These are phyloP conservation scores for Aeoliscus strigatus DNA, from an alignment of 2,797 vertebrate genomes.

Conservation along the genomic window DNA sequence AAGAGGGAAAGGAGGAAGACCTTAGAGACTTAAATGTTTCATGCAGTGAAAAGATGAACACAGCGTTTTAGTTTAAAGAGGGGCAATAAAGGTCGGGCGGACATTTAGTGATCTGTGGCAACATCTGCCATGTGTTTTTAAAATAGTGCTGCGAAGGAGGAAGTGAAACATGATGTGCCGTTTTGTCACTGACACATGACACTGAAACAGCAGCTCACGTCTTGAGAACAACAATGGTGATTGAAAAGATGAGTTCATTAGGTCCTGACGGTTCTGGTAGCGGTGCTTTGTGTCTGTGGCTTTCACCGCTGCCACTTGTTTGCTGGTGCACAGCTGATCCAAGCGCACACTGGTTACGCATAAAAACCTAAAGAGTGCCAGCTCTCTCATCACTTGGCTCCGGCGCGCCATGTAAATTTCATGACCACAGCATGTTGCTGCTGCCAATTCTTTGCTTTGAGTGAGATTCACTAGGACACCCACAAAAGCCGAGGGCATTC, in stretches of 20 bases:
- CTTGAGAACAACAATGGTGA: conserved; percentile 12
- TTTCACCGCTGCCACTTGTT: conserved; percentile 50
- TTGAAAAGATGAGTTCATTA: too few species aligned
- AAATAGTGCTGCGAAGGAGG: conserved; percentile 43
- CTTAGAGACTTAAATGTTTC: too few species aligned
- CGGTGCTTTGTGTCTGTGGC: too few species aligned
- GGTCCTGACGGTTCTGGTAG: too few species aligned
- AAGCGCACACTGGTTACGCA: not conserved
- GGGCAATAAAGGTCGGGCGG: too few species aligned
- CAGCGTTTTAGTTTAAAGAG: too few species aligned
- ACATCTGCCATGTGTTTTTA: conserved; percentile 28
- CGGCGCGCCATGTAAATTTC: conserved; percentile 61
- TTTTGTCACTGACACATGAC: conserved; percentile 32
- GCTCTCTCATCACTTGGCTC: conserved; percentile 52
- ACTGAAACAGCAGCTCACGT: conserved; percentile 17
- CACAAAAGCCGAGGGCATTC: conserved; percentile 48
- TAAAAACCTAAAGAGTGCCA: conserved; percentile 22
- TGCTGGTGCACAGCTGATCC: conserved; percentile 39
- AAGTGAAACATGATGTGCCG: conserved; percentile 34
- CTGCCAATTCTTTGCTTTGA: conserved; percentile 54
- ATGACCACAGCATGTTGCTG: conserved; percentile 57
- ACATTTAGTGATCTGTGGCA: conserved; percentile 12
- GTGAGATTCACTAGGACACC: conserved; percentile 50
- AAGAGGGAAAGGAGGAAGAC: conserved; percentile 7
- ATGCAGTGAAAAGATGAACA: too few species aligned